Evolutionary conservation across 1,140 invertebrate genomes (phyloP), one percentile per base, ranked within the genome.

Genomic region (Riptortus pedestris): DNA sequence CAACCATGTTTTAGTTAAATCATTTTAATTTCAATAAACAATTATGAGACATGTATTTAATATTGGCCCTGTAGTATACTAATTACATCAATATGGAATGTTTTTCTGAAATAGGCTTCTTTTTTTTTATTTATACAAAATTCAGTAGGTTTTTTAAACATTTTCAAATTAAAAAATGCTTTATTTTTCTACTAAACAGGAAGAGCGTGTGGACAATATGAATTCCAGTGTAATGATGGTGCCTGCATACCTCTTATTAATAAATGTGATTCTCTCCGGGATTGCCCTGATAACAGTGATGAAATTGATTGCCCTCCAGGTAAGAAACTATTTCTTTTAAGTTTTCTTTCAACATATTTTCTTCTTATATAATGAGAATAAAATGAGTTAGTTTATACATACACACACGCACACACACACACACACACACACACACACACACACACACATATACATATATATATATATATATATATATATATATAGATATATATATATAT

Each of bases 241-340:
- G 69, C 67, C 47, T 79, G 78, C 69, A 74, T 79, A 60, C 68
- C 71, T 7, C 66, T 68, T 20, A 67, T 62, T 24, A 70, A 69
- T 66, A 65, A 70, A 31, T 75, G 74, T 63, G 69, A 75, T 65
- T 63, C 70, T 9, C 33, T 60, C n/a, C 2, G 20, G 24, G 73
- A 78, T 67, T 78, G 77, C 70, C 68, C 65, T 29, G 71, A 72
- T 55, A 65, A 55, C 5, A 67, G 65, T 24, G 74, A 75, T 67
- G 74, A 75, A 68, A 28, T 28, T 16, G 67, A 69, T 27, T 74
- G 72, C 67, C 47, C 48, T 18, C 18, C 12, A 47, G 60, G 24
- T 9, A 26, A 31, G 14, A 3, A 16, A n/a, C 14, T 12, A 27
- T 20, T 20, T 28, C 7, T 28, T n/a, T 28, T 58, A 20, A 60